Conservation (phyloP, 1,140 invertebrate genomes). For the Penaeus japonicus region DNA sequence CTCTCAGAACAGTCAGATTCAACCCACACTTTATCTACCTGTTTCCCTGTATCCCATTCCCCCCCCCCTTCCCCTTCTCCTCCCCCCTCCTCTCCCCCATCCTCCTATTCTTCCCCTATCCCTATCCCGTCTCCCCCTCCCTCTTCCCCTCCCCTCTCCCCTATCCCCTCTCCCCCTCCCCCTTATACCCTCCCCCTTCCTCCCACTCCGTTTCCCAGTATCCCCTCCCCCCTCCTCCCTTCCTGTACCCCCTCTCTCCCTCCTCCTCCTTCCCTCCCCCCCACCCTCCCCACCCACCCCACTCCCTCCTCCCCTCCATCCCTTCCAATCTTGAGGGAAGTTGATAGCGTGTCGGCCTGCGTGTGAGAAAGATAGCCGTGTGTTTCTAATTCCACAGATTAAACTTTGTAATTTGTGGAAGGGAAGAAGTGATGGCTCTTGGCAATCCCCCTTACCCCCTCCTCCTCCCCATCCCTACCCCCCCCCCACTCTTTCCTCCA, state of each 20-base stretch:
- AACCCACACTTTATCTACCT: too few species aligned
- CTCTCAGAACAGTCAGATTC: too few species aligned
- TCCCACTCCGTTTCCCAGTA: not conserved
- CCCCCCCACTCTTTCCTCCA: not conserved
- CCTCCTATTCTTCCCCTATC: not conserved
- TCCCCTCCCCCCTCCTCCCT: not conserved
- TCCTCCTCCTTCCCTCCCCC: not conserved
- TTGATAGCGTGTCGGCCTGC: not conserved
- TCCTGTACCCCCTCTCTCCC: not conserved
- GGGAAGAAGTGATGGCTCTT: not conserved
- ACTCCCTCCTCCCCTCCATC: not conserved
- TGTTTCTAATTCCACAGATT: constrained; percentile 52
- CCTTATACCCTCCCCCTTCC: not conserved
- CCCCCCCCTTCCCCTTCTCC: too few species aligned
- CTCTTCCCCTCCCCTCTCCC: not conserved
- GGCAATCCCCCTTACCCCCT: not conserved
- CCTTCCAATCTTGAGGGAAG: not conserved
- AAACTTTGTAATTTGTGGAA: constrained; percentile 54
- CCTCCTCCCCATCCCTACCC: not conserved
- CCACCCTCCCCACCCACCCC: too few species aligned
- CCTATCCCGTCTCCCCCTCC: not conserved
- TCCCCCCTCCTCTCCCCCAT: too few species aligned
- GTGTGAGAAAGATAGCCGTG: not conserved
- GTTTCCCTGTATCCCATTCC: too few species aligned
- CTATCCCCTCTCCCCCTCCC: not conserved